Percentiles rank a stretch among this genome's conserved stretches.
These are phyloP conservation scores for Neodiprion lecontei DNA, from an alignment of 1,140 invertebrate genomes.

Conservation along the genomic window DNA sequence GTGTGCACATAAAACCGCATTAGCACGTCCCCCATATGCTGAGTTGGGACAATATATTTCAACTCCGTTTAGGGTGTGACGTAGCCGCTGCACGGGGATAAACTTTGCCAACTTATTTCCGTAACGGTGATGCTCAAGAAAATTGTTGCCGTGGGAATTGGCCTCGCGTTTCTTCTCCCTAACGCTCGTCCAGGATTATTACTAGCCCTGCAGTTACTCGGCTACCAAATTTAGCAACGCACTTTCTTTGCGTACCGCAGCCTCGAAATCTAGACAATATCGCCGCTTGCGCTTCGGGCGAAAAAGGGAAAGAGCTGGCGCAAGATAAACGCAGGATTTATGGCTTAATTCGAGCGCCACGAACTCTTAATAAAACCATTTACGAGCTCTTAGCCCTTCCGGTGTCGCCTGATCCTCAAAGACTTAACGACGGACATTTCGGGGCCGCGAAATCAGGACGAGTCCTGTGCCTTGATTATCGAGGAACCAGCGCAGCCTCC, in stretches of 20 bases:
- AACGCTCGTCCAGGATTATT: no score
- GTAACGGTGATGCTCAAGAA: neutral
- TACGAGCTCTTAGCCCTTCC: constrained; percentile 27
- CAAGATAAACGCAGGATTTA: constrained; percentile 5
- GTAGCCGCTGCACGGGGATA: neutral
- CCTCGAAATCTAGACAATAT: no score
- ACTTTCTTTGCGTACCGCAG: no score
- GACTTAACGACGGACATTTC: neutral
- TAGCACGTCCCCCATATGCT: constrained; percentile 41
- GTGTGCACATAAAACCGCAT: constrained; percentile 53
- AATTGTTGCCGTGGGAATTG: neutral
- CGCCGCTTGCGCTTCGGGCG: no score
- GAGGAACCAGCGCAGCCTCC: neutral
- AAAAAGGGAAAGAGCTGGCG: no score
- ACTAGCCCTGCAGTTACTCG: no score
- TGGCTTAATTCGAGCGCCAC: constrained; percentile 13
- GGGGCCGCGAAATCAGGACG: neutral
- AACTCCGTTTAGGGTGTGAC: constrained; percentile 4
- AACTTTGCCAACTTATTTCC: neutral
- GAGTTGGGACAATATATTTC: constrained; percentile 1
- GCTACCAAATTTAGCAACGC: no score
- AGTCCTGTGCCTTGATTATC: neutral
- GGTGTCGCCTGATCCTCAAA: neutral
- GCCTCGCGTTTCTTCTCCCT: no score
- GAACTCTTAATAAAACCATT: constrained; percentile 37